Percentiles rank a stretch among this genome's conserved stretches.
phyloP scores from a whole-genome alignment of 2,888 invertebrate species.

The Clivina fossor region DNA sequence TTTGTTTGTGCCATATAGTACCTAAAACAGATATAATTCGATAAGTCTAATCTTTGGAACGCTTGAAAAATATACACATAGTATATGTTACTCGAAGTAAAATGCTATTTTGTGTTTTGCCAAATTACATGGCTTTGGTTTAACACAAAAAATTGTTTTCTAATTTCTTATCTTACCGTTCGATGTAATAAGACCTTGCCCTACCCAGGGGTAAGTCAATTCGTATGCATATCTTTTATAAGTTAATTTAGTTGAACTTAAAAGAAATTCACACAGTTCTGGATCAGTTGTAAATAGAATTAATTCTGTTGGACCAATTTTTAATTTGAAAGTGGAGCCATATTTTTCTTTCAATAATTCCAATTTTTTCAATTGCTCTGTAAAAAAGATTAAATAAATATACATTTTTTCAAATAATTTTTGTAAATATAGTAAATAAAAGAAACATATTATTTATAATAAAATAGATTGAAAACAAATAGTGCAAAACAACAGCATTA shows the following conservation, averaged over 20 bases:
- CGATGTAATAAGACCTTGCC: constrained; percentile 4
- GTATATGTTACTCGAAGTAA: not conserved
- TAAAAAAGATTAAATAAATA: not conserved
- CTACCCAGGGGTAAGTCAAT: constrained; percentile 1
- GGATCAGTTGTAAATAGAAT: constrained; percentile 1
- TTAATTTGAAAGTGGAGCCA: not conserved
- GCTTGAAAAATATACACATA: not conserved
- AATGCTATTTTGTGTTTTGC: not conserved
- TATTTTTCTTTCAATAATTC: not conserved
- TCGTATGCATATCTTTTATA: not conserved
- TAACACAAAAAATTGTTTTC: too few relatives aligned
- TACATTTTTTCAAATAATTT: too few relatives aligned
- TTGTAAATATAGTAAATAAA: not conserved
- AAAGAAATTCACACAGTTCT: constrained; percentile 12
- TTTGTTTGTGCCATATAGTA: constrained; percentile 1
- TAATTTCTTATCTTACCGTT: constrained; percentile 8
- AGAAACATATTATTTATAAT: not conserved
- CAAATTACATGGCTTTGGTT: too few relatives aligned
- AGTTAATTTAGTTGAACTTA: not conserved
- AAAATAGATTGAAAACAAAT: not conserved
- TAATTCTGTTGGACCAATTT: not conserved
- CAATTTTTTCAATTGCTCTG: constrained; percentile 2
- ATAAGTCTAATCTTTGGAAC: not conserved
- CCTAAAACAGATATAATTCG: not conserved
- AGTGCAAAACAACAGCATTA: not conserved